Base-by-base conservation (phyloP, 2,113 vertebrate species). In the Epinephelus fuscoguttatus region DNA sequence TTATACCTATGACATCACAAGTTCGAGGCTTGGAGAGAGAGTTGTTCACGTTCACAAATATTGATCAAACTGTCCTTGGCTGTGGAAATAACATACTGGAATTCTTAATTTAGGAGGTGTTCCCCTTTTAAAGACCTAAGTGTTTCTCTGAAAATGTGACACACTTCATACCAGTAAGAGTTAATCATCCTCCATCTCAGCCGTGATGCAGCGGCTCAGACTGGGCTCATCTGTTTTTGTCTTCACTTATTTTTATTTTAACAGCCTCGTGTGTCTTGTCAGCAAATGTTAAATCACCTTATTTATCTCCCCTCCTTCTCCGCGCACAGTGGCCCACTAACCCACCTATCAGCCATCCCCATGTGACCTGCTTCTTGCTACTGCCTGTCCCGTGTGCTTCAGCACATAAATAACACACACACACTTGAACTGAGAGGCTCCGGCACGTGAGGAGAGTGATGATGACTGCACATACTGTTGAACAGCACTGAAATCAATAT, bases 311-410 rank as follows among this genome's bases (percentile, higher is more conserved):
- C 21, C 53, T 78, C 19, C 19, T 59, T 57, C 72, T 42, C 30
- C 57, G 42, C 81, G 84, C 56, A 53, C 71, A 52, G 33, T 92
- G 90, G 71, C 84, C 77, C 61, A 85, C 84, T 91, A 91, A 91
- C 90, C 90, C 78, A 94, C 9, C 90, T 88, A 81, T 56, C 73
- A 77, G 75, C 75, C 75, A 49, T 69, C 52, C 79, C 55, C 63
- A 27, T 68, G 55, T 89, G 79, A 88, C 91, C 82, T 57, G 59
- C 68, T 84, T 78, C 75, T 60, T 76, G 68, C 63, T 7, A 40
- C 30, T 70, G 53, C 27, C 53, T 69, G 70, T 75, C 53, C 67
- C 4, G 5, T 85, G 76, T 21, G 82, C 70, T 70, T 80, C 73
- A 45, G 57, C 47, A 77, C 80, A 55, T 73, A 47, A 86, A 83